Base-by-base conservation (phyloP, 2,797 vertebrate species). In the Myripristis jacobus region DNA sequence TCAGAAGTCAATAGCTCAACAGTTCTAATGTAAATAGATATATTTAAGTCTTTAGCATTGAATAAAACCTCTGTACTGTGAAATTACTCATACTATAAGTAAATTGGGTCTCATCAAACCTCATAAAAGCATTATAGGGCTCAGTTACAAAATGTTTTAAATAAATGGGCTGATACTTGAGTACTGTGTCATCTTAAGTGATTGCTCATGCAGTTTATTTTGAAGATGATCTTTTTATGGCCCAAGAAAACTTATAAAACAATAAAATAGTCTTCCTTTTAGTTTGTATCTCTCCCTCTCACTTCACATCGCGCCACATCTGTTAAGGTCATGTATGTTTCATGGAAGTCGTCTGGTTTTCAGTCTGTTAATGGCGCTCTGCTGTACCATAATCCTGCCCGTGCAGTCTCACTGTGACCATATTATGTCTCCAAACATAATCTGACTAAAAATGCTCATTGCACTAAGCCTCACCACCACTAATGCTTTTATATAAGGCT, bases 401-500 rank as follows among this genome's bases (percentile, higher is more conserved):
- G 68, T 68, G 70, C 71, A 15, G n/a, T 70, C 50, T 81, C 75
- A 61, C 67, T 63, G 63, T 79, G 69, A 84, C 77, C 72, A 75
- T 67, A 83, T 74, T 73, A 73, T 79, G 77, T 79, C 55, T 69
- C 65, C 46, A 25, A 27, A 48, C 71, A 44, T 87, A 87, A 86
- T 81, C 85, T 69, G 77, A 71, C 81, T 61, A 70, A 82, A 85
- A 88, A 87, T 58, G 38, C 56, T 56, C 66, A 64, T 52, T 73
- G 53, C 22, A 2, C 55, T 77, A 56, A 88, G 80, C 73, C 79
- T 77, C 50, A 48, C 51, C 65, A 27, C 24, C 75, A 53, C 73
- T 84, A 84, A 89, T 83, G 60, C 77, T 75, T 86, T 91, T 81
- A 88, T 68, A 75, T 88, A 87, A 90, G 81, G 73, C 75, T 83